phyloP scores from a whole-genome alignment of 2,888 invertebrate genomes.

The Caenorhabditis sulstoni region DNA sequence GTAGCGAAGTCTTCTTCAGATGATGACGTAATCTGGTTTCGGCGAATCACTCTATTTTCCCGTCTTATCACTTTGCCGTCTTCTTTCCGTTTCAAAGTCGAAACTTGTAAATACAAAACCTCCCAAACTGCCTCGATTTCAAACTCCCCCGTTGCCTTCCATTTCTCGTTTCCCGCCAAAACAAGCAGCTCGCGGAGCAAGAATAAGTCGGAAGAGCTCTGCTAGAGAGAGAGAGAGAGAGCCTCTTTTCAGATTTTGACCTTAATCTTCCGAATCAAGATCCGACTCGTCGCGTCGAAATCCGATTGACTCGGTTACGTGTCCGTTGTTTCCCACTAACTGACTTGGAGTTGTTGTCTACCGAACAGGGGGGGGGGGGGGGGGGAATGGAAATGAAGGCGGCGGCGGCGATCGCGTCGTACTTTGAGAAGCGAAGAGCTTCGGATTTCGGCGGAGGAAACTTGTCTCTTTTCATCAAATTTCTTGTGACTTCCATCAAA shows the following conservation, averaged over 20 bases:
- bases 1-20: conserved; percentile 19
- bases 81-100: not conserved
- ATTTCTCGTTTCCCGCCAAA: not conserved
- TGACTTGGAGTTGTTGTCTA: too few relatives aligned
- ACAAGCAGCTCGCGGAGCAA: not conserved
- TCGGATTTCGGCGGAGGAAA: not conserved
- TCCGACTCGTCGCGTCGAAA: conserved; percentile 24
- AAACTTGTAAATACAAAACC: not conserved
- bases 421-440: too few relatives aligned
- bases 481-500: not conserved
- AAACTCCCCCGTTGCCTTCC: too few relatives aligned
- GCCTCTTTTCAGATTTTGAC: conserved; percentile 1
- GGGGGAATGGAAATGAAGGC: too few relatives aligned
- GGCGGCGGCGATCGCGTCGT: too few relatives aligned
- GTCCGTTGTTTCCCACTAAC: conserved; percentile 1
- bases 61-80: conserved; percentile 11
- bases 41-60: conserved; percentile 47
- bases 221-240: too few relatives aligned
- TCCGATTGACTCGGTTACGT: conserved; percentile 43
- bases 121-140: too few relatives aligned
- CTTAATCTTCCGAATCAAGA: conserved; percentile 7
- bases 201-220: too few relatives aligned
- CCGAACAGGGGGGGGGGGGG: too few relatives aligned
- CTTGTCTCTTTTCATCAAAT: conserved; percentile 55
- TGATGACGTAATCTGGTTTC: conserved; percentile 31